Conservation (phyloP, 2,888 invertebrate genomes). For the Cataglyphis livida region DNA sequence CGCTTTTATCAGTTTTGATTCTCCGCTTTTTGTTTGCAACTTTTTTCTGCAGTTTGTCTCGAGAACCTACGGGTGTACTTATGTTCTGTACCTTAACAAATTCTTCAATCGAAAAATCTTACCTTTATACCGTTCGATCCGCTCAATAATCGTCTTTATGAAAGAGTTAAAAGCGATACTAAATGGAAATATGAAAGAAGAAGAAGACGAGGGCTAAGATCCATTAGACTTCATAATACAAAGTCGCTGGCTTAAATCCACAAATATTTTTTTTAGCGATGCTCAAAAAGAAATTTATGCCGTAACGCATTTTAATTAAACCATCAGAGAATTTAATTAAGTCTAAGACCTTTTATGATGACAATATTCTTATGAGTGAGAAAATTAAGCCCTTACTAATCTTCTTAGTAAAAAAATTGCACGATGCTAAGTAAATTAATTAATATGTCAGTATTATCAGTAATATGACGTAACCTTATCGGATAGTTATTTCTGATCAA, state of each 20-base stretch:
- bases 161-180: not conserved
- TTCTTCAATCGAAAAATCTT: slow-evolving; percentile 21
- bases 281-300: not conserved
- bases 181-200: not conserved
- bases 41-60: not conserved
- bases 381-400: not conserved
- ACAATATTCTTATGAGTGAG: not conserved
- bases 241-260: not conserved
- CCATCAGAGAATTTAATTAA: slow-evolving; percentile 8
- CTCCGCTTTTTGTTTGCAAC: not conserved
- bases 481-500: slow-evolving; percentile 69
- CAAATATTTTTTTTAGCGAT: not conserved
- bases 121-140: slow-evolving; percentile 14
- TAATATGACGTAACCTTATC: slow-evolving; percentile 11
- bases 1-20: slow-evolving; percentile 39
- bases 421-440: not conserved
- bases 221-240: not conserved
- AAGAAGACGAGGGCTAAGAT: not conserved
- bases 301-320: slow-evolving; percentile 19
- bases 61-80: slow-evolving; percentile 10
- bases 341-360: not conserved
- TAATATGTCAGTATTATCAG: not conserved
- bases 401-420: not conserved
- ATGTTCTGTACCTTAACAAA: slow-evolving; percentile 17
- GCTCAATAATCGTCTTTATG: slow-evolving; percentile 28